phyloP scores from a whole-genome alignment of 2,888 invertebrate species.

The Tiliacea citrago region DNA sequence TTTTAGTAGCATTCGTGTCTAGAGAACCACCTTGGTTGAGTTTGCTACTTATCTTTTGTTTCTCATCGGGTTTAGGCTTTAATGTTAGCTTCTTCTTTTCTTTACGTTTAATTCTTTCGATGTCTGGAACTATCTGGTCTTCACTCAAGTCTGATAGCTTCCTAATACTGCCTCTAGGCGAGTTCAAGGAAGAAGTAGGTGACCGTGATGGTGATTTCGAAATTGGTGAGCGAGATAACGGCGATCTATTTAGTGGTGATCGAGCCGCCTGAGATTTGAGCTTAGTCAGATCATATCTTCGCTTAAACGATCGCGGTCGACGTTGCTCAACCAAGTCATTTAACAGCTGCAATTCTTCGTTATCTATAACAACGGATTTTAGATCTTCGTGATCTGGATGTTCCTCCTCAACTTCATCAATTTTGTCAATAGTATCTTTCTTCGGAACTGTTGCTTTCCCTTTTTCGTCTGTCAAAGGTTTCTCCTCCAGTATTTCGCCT shows the following conservation, averaged over 20 bases:
- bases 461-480: constrained; percentile 88
- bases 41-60: constrained; percentile 81
- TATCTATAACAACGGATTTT: constrained; percentile 89
- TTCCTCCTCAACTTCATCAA: constrained; percentile 90
- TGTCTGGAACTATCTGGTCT: constrained; percentile 89
- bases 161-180: constrained; percentile 88
- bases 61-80: constrained; percentile 87
- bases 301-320: constrained; percentile 88
- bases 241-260: constrained; percentile 87
- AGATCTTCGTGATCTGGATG: constrained; percentile 82
- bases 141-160: constrained; percentile 89
- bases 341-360: constrained; percentile 90
- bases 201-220: constrained; percentile 89
- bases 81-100: constrained; percentile 87
- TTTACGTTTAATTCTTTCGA: constrained; percentile 88
- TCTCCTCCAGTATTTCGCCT: constrained; percentile 91
- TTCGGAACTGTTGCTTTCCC: constrained; percentile 69
- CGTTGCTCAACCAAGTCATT: constrained; percentile 89
- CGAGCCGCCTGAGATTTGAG: constrained; percentile 82
- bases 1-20: constrained; percentile 87
- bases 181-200: constrained; percentile 89
- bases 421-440: constrained; percentile 84
- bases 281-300: constrained; percentile 86
- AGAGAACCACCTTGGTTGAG: constrained; percentile 88
- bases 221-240: constrained; percentile 86